Evolutionary conservation across 2,113 vertebrate species (phyloP), one percentile per base, ranked within the genome.

Genomic region (Datnioides undecimradiatus): DNA sequence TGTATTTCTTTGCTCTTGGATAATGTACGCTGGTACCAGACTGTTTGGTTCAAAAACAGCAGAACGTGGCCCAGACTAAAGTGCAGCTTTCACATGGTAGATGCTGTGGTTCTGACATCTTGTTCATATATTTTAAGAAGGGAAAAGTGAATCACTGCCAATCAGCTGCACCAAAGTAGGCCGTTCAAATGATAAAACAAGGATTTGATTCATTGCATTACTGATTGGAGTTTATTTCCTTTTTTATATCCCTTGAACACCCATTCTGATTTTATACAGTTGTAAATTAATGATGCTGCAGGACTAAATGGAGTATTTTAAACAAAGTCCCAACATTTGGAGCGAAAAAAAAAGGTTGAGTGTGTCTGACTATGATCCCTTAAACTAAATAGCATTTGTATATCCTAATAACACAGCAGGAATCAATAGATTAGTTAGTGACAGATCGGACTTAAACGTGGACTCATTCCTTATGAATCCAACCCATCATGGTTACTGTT

Each of bases 1-100:
- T 90, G 72, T 83, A 72, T 86, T 87, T 80, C 76, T 89, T 87
- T 77, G 65, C 70, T 84, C 90, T 81, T 58, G 82, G 88, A 70
- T 92, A 80, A 88, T 87, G 91, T 81, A 41, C 41, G 43, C 34
- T 64, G 60, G 54, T 59, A 86, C 73, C 66, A 80, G 68, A 82
- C 74, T 60, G 6, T 82, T 86, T 74, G 69, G 58, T 79, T 73
- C 51, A 49, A 83, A 82, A 84, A 75, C 57, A 82, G 64, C 85
- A 90, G 79, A 89, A 82, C 63, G 29, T 5, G 55, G 45, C 46
- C 51, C 79, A 85, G 64, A 51, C n/a, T 55, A 12, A 76, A 69
- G 63, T 71, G 31, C 40, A 21, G 55, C 72, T 48, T 68, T 73
- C 75, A 82, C 52, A 66, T 3, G 6, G 23, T 25, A 63, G 27